Evolutionary conservation across 2,888 invertebrate genomes (phyloP).

Genomic region (Pterobdella sp.): DNA sequence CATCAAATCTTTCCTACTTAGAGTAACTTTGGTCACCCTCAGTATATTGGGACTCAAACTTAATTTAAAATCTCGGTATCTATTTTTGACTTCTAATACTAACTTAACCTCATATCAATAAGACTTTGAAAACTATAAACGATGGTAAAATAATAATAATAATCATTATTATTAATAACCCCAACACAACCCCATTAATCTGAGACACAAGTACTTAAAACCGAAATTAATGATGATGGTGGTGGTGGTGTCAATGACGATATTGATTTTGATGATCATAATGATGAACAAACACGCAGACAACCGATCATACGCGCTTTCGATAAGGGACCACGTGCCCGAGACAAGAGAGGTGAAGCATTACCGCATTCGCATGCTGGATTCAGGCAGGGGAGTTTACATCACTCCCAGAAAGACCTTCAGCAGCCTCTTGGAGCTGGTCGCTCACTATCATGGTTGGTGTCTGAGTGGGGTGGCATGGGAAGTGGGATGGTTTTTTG

Average conservation of each 20-base stretch:
- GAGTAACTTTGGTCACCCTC: too few species aligned
- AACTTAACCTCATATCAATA: too few species aligned
- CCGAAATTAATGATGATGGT: background rate
- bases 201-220: background rate
- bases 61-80: too few species aligned
- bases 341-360: constrained; percentile 54
- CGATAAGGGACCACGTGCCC: constrained; percentile 38
- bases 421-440: constrained; percentile 79
- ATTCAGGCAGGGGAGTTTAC: constrained; percentile 74
- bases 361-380: constrained; percentile 91
- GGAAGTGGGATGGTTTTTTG: background rate
- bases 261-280: background rate
- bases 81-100: too few species aligned
- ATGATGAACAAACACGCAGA: constrained; percentile 30
- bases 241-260: background rate
- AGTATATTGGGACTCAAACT: too few species aligned
- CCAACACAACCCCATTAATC: background rate
- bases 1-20: too few species aligned
- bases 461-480: background rate
- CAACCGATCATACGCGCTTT: constrained; percentile 38
- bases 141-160: too few species aligned
- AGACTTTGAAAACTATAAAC: too few species aligned
- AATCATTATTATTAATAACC: constrained; percentile 6
- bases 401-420: constrained; percentile 97
- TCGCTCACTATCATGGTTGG: constrained; percentile 88